phyloP scores from a whole-genome alignment of 37 sponge, comb jelly and placozoan genomes.

The Spongilla lacustris region DNA sequence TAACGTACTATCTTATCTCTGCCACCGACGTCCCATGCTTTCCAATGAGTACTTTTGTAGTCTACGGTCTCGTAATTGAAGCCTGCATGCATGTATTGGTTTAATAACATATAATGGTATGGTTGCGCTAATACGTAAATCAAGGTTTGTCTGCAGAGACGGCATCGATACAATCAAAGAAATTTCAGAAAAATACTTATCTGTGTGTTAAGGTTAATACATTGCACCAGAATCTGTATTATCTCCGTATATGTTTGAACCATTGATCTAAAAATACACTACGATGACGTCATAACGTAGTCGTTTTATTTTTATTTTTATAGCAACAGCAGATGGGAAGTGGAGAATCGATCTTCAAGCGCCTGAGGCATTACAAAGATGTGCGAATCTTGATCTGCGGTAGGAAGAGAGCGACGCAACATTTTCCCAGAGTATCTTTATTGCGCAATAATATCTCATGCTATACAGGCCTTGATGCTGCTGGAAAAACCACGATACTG shows the following conservation, averaged over 20 bases:
- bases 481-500: conserved; percentile 85
- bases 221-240: too few species aligned
- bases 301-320: too few species aligned
- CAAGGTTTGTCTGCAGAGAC: too few species aligned
- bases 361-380: not conserved
- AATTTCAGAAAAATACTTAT: too few species aligned
- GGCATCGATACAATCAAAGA: too few species aligned
- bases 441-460: too few species aligned
- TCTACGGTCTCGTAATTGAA: conserved; percentile 80
- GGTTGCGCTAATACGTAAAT: too few species aligned
- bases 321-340: not conserved
- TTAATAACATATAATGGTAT: too few species aligned
- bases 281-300: too few species aligned
- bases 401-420: not conserved
- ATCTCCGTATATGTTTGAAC: too few species aligned
- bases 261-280: not conserved
- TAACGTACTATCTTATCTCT: conserved; percentile 77
- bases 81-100: conserved; percentile 16
- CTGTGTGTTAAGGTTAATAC: too few species aligned
- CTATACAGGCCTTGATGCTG: conserved; percentile 90
- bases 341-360: not conserved
- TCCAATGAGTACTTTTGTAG: conserved; percentile 63
- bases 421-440: too few species aligned
- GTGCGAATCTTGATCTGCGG: not conserved
- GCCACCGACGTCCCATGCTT: conserved; percentile 84